These are phyloP conservation scores for Blera fallax DNA, from an alignment of 2,888 invertebrate species.

Conservation along the genomic window DNA sequence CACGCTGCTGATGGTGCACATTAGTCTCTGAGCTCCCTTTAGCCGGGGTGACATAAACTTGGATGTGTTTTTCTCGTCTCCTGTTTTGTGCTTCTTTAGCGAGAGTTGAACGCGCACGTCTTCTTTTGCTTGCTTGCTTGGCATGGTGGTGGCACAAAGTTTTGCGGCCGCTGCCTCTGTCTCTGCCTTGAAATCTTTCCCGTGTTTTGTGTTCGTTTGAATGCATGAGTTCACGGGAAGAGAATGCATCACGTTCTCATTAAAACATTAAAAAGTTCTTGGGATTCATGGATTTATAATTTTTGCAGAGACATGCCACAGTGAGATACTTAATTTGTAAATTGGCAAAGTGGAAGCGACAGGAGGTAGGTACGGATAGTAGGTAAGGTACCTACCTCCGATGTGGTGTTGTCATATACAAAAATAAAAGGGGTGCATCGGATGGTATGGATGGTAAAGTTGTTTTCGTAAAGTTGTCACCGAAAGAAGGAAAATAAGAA, in stretches of 20 bases:
- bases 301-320: constrained; percentile 68
- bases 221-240: constrained; percentile 50
- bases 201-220: not conserved
- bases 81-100: not conserved
- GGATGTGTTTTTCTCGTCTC: not conserved
- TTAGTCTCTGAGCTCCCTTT: constrained; percentile 38
- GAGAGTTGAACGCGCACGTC: constrained; percentile 39
- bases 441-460: not conserved
- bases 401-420: constrained; percentile 53
- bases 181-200: not conserved
- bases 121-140: not conserved
- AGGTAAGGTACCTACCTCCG: constrained; percentile 15
- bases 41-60: constrained; percentile 45
- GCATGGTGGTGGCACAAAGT: constrained; percentile 12
- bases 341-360: constrained; percentile 39
- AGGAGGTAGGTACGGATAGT: not conserved
- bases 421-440: constrained; percentile 30
- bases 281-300: constrained; percentile 72
- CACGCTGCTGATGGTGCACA: constrained; percentile 53
- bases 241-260: constrained; percentile 71
- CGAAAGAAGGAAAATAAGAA: not conserved
- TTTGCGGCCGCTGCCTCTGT: constrained; percentile 3
- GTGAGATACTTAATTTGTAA: constrained; percentile 68
- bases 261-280: constrained; percentile 71
- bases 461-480: constrained; percentile 13